Percentiles rank a stretch among this genome's conserved stretches.
Evolutionary conservation across 2,888 invertebrate species (phyloP).

Genomic region (Neoascia interrupta): DNA sequence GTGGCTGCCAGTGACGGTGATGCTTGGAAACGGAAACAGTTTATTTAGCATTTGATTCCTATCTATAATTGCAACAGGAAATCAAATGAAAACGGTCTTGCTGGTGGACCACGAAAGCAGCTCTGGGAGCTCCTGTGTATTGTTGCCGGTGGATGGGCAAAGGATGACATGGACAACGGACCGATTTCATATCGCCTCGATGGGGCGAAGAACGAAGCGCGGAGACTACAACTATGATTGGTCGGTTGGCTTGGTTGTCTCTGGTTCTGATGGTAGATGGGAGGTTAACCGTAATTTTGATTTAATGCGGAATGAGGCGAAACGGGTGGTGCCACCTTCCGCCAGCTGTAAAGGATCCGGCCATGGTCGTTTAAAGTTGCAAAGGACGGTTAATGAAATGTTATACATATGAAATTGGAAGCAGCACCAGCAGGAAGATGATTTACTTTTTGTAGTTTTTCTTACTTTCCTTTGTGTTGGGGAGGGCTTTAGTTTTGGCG

Average conservation of each 20-base stretch:
- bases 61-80: constrained; percentile 70
- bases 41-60: constrained; percentile 70
- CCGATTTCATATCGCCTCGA: constrained; percentile 15
- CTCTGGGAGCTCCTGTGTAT: not conserved
- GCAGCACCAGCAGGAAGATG: not conserved
- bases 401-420: constrained; percentile 37
- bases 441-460: constrained; percentile 1
- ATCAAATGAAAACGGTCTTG: constrained; percentile 68
- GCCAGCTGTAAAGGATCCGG: constrained; percentile 17
- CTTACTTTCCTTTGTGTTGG: not conserved
- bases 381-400: constrained; percentile 42
- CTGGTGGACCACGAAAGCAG: not conserved
- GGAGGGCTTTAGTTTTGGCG: not conserved
- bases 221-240: constrained; percentile 29
- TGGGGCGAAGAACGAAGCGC: not conserved
- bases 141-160: constrained; percentile 13
- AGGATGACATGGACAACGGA: constrained; percentile 32
- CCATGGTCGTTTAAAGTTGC: constrained; percentile 36
- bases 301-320: constrained; percentile 36
- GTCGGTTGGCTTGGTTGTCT: constrained; percentile 26
- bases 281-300: constrained; percentile 66
- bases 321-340: not conserved
- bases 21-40: constrained; percentile 67
- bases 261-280: constrained; percentile 49
- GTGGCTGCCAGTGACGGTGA: constrained; percentile 56